Conservation (phyloP, 2,888 invertebrate species). For the Cotesia congregata region DNA sequence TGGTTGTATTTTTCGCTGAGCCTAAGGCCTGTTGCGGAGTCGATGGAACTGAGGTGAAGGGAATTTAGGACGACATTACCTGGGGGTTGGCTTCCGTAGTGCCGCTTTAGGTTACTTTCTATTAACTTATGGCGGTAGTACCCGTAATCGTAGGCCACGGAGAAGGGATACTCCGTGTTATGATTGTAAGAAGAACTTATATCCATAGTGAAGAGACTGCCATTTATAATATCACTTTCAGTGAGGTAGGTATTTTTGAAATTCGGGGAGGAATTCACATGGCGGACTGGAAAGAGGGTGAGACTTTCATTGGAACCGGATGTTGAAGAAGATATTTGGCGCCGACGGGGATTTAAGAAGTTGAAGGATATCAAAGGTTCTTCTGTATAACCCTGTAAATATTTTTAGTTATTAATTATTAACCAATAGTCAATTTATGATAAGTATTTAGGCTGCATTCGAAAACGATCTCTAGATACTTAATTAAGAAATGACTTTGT, state of each 20-base stretch:
- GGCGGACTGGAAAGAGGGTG: not conserved
- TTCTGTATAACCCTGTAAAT: not conserved
- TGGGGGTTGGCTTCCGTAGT: constrained; percentile 61
- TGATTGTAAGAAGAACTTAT: constrained; percentile 24
- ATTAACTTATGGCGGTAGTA: constrained; percentile 59
- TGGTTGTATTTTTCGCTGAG: constrained; percentile 50
- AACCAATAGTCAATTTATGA: too few relatives aligned
- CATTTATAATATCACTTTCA: too few relatives aligned
- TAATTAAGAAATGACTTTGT: too few relatives aligned
- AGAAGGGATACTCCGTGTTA: constrained; percentile 33
- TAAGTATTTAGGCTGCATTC: too few relatives aligned
- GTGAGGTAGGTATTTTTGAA: not conserved
- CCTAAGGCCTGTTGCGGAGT: constrained; percentile 41
- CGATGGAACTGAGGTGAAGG: constrained; percentile 58
- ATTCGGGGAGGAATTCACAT: not conserved
- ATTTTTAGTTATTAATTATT: not conserved
- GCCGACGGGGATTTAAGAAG: not conserved
- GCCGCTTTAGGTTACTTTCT: constrained; percentile 55
- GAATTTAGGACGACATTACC: constrained; percentile 63
- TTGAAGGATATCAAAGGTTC: not conserved
- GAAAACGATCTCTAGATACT: too few relatives aligned
- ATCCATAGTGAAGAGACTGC: not conserved
- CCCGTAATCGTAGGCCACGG: constrained; percentile 55
- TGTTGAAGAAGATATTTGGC: not conserved
- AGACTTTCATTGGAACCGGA: not conserved